These are phyloP conservation scores for Zingel zingel DNA, from an alignment of 2,113 vertebrate species.

Conservation along the genomic window DNA sequence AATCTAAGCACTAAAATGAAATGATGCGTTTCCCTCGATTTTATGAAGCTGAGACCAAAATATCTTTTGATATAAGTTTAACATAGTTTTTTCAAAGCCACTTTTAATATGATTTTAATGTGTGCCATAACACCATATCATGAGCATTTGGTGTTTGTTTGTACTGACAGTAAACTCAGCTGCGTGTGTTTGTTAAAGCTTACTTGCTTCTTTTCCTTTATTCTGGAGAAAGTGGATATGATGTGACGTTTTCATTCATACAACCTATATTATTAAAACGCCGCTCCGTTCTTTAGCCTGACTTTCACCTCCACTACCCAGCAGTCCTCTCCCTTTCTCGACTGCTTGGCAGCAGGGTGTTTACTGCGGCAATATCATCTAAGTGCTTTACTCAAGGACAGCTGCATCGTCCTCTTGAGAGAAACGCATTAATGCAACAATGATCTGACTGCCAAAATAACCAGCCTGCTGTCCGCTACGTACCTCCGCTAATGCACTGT, in stretches of 20 bases:
- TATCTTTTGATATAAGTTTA: neutral
- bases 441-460: constrained; percentile 75
- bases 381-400: constrained; percentile 83
- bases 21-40: too few relatives aligned
- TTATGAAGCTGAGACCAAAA: too few relatives aligned
- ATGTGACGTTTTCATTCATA: neutral
- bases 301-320: constrained; percentile 14
- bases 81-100: neutral
- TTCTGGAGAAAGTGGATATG: neutral
- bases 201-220: neutral
- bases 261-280: constrained; percentile 33
- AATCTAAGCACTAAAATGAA: too few relatives aligned
- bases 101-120: neutral
- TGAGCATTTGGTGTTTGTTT: neutral
- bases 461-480: constrained; percentile 37
- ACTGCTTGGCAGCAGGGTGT: constrained; percentile 54
- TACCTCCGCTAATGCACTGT: constrained; percentile 64
- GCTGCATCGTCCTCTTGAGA: constrained; percentile 74
- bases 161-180: neutral
- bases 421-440: constrained; percentile 78
- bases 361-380: constrained; percentile 77
- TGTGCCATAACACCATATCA: neutral
- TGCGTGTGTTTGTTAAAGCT: constrained; percentile 24
- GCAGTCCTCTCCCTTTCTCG: constrained; percentile 32
- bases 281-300: neutral